A percentile compares a stretch with the other conserved stretches of the same genome.
Evolutionary conservation across 1,140 invertebrate species (phyloP).

Genomic region (Drosophila saltans): DNA sequence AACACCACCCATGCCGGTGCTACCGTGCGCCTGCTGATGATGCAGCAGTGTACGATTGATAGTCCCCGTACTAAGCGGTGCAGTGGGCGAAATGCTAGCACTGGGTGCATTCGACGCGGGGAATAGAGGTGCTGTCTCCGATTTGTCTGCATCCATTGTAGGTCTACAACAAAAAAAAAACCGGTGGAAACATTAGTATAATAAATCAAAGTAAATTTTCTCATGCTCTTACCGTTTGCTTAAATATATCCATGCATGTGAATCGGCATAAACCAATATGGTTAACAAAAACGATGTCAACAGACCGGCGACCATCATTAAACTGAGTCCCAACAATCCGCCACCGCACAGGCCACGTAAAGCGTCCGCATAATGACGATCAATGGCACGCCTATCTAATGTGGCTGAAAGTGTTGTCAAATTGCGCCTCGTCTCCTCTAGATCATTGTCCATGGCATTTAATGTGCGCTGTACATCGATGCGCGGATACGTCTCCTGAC

Average conservation of each 20-base stretch:
- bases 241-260: constrained; percentile 98
- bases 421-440: constrained; percentile 74
- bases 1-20: constrained; percentile 33
- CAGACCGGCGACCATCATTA: constrained; percentile 90
- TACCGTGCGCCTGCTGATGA: constrained; percentile 74
- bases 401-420: constrained; percentile 85
- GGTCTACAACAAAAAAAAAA: constrained; percentile 37
- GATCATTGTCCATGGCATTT: constrained; percentile 72
- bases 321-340: constrained; percentile 88
- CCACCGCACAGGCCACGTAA: constrained; percentile 88
- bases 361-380: constrained; percentile 88
- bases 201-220: neutral
- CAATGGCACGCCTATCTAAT: constrained; percentile 88
- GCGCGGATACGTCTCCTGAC: constrained; percentile 79
- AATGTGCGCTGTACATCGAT: constrained; percentile 73
- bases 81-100: constrained; percentile 79
- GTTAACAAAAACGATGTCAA: constrained; percentile 92
- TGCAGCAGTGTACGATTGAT: constrained; percentile 82
- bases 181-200: neutral
- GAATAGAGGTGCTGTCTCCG: constrained; percentile 77
- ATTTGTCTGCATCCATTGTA: constrained; percentile 75
- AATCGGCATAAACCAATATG: constrained; percentile 95
- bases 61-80: constrained; percentile 73
- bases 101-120: constrained; percentile 78
- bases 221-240: constrained; percentile 86